Conservation (phyloP, 2,113 vertebrate genomes). For the Panurus biarmicus region DNA sequence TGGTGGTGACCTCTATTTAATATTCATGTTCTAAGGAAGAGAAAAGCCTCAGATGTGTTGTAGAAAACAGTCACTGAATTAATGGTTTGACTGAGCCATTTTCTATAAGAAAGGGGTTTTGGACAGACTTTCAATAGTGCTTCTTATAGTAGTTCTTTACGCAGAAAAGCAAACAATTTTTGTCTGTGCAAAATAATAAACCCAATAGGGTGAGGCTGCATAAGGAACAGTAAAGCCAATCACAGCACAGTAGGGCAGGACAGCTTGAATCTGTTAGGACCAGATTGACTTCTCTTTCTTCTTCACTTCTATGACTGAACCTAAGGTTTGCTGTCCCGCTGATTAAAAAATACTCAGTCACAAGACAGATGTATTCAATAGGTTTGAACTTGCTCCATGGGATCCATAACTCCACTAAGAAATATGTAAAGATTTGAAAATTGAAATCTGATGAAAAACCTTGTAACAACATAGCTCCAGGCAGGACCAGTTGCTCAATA, state of each 20-base stretch:
- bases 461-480: not conserved
- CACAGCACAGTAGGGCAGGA: not conserved
- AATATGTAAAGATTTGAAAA: not conserved
- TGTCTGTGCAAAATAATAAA: not conserved
- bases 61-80: not conserved
- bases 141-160: not conserved
- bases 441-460: not conserved
- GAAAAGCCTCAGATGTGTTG: not conserved
- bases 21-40: not conserved
- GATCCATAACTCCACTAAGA: not conserved
- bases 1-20: not conserved
- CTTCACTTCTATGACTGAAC: not conserved
- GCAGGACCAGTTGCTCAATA: not conserved
- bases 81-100: not conserved
- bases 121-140: not conserved
- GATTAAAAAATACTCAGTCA: not conserved
- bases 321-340: not conserved
- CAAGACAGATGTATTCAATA: not conserved
- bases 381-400: not conserved
- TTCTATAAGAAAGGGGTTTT: not conserved
- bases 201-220: not conserved
- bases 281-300: not conserved
- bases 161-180: not conserved
- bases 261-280: rapidly evolving
- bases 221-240: not conserved